phyloP scores from a whole-genome alignment of 64 coral and sea anemone genomes.

The Acropora yongei region DNA sequence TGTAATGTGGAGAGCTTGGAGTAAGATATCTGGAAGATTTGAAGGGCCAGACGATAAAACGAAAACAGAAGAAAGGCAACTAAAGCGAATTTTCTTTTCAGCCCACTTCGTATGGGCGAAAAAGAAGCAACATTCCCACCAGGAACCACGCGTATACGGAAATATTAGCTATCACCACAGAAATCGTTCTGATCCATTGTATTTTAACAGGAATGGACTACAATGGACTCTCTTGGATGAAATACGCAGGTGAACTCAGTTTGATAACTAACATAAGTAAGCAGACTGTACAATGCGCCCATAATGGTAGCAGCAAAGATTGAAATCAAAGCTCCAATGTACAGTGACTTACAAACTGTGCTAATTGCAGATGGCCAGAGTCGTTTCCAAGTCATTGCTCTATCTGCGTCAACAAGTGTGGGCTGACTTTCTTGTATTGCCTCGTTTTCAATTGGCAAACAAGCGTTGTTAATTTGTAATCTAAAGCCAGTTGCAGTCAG shows the following conservation, averaged over 20 bases:
- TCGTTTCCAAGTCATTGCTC: constrained; percentile 1
- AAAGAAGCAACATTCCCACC: not conserved
- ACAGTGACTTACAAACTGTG: not conserved
- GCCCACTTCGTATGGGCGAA: not conserved
- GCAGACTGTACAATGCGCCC: not conserved
- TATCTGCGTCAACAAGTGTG: not conserved
- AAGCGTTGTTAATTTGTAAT: not conserved
- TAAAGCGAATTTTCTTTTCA: not conserved
- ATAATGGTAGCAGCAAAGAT: not conserved
- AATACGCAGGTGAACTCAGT: not conserved
- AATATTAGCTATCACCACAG: not conserved
- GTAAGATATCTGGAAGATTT: not conserved
- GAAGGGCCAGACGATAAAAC: not conserved
- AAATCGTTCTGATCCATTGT: not conserved
- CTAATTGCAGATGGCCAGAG: not conserved
- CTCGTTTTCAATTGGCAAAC: not conserved
- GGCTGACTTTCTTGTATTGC: not conserved
- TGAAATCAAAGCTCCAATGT: not conserved
- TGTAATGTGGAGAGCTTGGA: not conserved
- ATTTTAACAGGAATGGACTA: not conserved
- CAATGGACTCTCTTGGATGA: not conserved
- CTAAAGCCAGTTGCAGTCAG: not conserved
- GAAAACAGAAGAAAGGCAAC: not conserved
- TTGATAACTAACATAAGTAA: not conserved
- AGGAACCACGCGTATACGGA: not conserved